Evolutionary conservation across 2,888 invertebrate genomes (phyloP).

Genomic region (Nipponacmea schrenckii): DNA sequence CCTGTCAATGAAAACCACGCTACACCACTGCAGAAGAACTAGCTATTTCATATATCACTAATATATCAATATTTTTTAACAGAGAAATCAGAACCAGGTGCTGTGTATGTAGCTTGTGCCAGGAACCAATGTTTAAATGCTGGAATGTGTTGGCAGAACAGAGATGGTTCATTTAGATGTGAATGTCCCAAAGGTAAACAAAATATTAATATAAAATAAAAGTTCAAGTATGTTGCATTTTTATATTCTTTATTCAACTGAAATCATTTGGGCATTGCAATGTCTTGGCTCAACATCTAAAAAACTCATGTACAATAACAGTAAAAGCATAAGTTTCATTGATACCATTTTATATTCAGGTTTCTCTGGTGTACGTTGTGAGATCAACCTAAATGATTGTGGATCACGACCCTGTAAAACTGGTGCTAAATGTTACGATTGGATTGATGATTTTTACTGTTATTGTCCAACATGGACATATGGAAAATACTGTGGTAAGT

Average conservation of each 20-base stretch:
- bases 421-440: constrained; percentile 31
- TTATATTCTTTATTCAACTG: no score
- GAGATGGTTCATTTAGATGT: constrained; percentile 24
- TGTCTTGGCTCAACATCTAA: no score
- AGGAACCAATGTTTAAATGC: constrained; percentile 34
- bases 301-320: no score
- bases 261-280: no score
- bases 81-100: constrained; percentile 30
- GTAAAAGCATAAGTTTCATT: no score
- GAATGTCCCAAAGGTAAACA: constrained; percentile 36
- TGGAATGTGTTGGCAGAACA: constrained; percentile 29
- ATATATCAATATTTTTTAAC: not conserved
- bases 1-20: no score
- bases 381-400: constrained; percentile 30
- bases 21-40: no score
- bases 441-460: constrained; percentile 34
- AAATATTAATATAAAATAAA: not conserved
- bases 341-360: constrained; percentile 9
- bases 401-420: constrained; percentile 26
- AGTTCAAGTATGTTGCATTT: no score
- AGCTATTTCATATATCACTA: no score
- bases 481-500: constrained; percentile 33
- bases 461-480: constrained; percentile 27
- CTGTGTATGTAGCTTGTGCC: constrained; percentile 23
- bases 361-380: constrained; percentile 25